Percentiles rank a stretch among this genome's conserved stretches.
These are phyloP conservation scores for Belonocnema kinseyi DNA, from an alignment of 1,140 invertebrate species.

Conservation along the genomic window DNA sequence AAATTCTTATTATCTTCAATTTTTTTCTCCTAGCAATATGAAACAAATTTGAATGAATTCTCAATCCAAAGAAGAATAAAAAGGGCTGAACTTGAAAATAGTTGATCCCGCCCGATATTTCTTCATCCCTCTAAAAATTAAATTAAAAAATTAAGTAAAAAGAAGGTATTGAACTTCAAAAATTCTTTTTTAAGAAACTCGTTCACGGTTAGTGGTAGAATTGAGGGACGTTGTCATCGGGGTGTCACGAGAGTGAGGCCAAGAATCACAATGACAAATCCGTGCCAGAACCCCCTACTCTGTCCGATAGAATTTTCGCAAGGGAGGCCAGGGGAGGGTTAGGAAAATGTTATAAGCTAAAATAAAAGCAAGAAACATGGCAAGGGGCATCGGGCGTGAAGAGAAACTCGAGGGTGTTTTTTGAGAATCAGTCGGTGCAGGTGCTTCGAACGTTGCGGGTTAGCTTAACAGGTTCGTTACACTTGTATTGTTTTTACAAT, in stretches of 20 bases:
- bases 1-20: no score
- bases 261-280: conserved; percentile 47
- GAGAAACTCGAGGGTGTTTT: conserved; percentile 54
- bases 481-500: not conserved
- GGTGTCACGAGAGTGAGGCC: conserved; percentile 38
- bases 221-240: conserved; percentile 29
- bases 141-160: not conserved
- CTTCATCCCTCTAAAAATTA: no score
- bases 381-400: conserved; percentile 54
- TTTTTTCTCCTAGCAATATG: no score
- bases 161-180: conserved; percentile 9
- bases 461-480: conserved; percentile 54
- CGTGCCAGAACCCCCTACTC: conserved; percentile 59
- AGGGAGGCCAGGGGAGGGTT: conserved; percentile 46
- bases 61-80: no score
- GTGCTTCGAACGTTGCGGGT: conserved; percentile 51
- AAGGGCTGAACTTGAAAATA: no score
- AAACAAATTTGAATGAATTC: no score
- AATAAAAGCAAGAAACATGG: conserved; percentile 69
- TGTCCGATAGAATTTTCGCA: conserved; percentile 1
- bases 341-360: conserved; percentile 66
- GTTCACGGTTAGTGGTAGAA: conserved; percentile 25
- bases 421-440: conserved; percentile 56
- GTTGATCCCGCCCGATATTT: no score
- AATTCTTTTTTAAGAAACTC: conserved; percentile 28